Evolutionary conservation across 1,140 invertebrate species (phyloP).

Genomic region (Ephestia elutella): DNA sequence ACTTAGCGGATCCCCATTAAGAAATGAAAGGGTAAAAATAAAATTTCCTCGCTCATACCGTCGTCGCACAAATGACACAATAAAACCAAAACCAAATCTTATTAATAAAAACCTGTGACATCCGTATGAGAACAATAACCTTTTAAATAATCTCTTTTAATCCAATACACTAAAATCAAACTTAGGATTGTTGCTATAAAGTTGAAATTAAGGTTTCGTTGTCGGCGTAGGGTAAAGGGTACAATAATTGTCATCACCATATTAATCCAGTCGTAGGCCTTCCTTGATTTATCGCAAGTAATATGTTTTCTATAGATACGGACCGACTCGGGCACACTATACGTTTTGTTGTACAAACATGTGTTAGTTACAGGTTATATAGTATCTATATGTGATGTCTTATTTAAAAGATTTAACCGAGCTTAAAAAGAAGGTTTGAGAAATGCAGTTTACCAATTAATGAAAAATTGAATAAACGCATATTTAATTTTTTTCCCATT

Average conservation of each 20-base stretch:
- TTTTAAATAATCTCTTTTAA: neutral
- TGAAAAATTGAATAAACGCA: too few species aligned
- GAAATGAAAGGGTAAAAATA: neutral
- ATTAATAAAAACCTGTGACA: slow-evolving; percentile 8
- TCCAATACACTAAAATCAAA: neutral
- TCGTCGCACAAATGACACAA: neutral
- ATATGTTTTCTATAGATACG: slow-evolving; percentile 34
- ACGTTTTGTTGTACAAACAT: slow-evolving; percentile 28
- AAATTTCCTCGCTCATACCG: neutral
- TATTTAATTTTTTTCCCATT: too few species aligned
- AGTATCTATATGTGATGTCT: neutral
- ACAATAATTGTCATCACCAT: slow-evolving; percentile 37
- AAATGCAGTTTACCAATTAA: too few species aligned
- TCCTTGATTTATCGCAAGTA: slow-evolving; percentile 49
- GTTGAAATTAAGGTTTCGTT: neutral
- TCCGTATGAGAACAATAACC: slow-evolving; percentile 23
- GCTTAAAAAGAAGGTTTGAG: too few species aligned
- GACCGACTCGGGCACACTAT: slow-evolving; percentile 24
- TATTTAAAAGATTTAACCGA: too few species aligned
- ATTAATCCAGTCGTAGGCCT: slow-evolving; percentile 49
- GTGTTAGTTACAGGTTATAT: slow-evolving; percentile 17
- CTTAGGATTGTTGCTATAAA: neutral
- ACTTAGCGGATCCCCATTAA: too few species aligned
- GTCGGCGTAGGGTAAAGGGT: slow-evolving; percentile 27
- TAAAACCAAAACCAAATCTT: neutral